Conservation (phyloP, 2,113 vertebrate species). For the Murina feae region DNA sequence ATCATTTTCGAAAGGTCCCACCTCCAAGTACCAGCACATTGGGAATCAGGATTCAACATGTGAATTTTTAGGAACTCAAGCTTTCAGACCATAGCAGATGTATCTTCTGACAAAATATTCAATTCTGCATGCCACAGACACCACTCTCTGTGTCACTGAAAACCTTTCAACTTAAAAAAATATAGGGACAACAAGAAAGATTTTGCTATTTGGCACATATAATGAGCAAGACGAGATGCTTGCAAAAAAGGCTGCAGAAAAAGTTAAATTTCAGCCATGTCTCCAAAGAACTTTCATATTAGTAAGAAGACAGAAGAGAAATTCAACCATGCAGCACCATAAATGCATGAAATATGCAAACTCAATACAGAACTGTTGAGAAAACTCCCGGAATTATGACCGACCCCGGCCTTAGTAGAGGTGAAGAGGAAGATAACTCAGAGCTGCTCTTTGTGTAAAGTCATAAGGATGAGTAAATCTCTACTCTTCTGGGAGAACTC, state of each 20-base stretch:
- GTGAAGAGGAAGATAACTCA: background rate
- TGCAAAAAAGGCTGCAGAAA: background rate
- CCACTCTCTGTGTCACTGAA: background rate
- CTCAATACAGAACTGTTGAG: background rate
- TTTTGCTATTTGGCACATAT: background rate
- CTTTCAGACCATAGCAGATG: background rate
- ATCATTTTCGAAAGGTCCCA: background rate
- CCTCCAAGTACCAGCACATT: background rate
- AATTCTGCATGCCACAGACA: background rate
- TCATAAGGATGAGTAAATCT: background rate
- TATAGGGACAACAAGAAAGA: background rate
- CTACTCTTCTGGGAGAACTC: background rate
- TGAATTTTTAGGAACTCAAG: background rate
- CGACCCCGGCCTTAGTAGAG: background rate
- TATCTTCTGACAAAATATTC: background rate
- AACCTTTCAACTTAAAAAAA: background rate
- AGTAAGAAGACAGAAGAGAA: background rate
- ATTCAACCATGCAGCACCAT: background rate
- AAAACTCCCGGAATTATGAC: background rate
- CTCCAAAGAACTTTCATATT: background rate
- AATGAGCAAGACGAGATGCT: background rate
- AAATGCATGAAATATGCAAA: background rate
- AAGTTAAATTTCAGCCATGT: background rate
- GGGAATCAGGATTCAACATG: background rate
- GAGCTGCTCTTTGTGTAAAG: background rate